Evolutionary conservation across 2,113 vertebrate genomes (phyloP), one percentile per base, ranked within the genome.

Genomic region (Triplophysa rosa): DNA sequence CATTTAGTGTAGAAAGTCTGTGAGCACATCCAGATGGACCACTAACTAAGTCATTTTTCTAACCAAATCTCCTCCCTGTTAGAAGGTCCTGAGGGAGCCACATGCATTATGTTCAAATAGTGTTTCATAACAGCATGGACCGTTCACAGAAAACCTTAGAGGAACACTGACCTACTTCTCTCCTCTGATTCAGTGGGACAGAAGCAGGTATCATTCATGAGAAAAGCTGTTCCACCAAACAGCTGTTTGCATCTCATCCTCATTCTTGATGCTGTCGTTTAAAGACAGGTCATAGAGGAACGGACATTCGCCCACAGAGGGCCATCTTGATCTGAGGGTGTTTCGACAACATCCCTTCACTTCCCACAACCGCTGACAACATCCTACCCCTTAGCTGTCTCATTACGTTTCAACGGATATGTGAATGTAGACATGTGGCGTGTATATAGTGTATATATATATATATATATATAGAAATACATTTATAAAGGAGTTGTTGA

Each of bases 151-250:
- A 65, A 67, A 26, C n/a, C 68, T 70, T 72, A 66, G 74, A 80
- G 80, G 42, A 79, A 75, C 64, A 40, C 65, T 82, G 82, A 81
- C 86, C 86, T 62, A 81, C 78, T 86, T 82, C 64, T 72, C 45
- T 83, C 45, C 54, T 63, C 40, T 17, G 69, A 24, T 59, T 61
- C 13, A 21, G 45, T 45, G 7, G 49, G n/a, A 49, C 21, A 37
- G 61, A 16, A 1, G n/a, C 82, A 75, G 80, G 73, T 12, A 80
- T 74, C 56, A 80, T 76, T 80, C 45, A 76, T 70, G 52, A 68
- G 49, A 59, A 69, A 81, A 33, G 26, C 42, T 72, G 65, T 42
- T 23, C 64, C 56, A 45, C 23, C 45, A 80, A 67, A 24, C 62
- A 68, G 52, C 71, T 68, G 79, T 67, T 81, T 67, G 14, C 7